Conservation (phyloP, 2,797 vertebrate genomes). For the Notolepis coatsorum region DNA sequence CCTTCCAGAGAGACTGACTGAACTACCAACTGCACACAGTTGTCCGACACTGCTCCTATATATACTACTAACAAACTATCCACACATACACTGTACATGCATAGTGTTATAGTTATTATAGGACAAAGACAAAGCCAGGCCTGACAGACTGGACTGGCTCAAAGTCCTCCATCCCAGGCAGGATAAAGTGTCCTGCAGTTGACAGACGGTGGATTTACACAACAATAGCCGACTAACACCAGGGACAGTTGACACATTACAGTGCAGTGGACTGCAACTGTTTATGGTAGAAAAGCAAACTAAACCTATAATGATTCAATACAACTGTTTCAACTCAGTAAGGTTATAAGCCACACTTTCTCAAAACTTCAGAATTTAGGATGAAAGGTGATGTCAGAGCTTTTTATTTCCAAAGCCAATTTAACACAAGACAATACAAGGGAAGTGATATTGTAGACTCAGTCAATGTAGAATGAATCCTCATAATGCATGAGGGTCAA, state of each 20-base stretch:
- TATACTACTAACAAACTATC: too few species aligned
- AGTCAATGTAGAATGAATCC: too few species aligned
- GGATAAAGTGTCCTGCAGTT: slow-evolving; percentile 50
- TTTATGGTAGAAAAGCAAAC: slow-evolving; percentile 24
- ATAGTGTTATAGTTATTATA: too few species aligned
- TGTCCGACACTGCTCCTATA: slow-evolving; percentile 45
- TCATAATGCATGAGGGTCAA: too few species aligned
- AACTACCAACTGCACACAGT: slow-evolving; percentile 41
- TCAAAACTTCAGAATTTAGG: too few species aligned
- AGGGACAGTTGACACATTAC: slow-evolving; percentile 56
- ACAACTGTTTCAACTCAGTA: not conserved
- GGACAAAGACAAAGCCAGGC: slow-evolving; percentile 5
- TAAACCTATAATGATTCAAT: not conserved
- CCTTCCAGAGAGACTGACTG: slow-evolving; percentile 5
- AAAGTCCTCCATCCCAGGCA: slow-evolving; percentile 29
- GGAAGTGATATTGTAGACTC: too few species aligned
- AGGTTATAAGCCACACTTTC: too few species aligned
- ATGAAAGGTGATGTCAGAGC: too few species aligned
- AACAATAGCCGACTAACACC: slow-evolving; percentile 57
- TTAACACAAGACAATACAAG: too few species aligned
- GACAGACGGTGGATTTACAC: slow-evolving; percentile 52
- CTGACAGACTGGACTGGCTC: slow-evolving; percentile 31
- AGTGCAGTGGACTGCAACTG: slow-evolving; percentile 16
- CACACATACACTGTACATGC: slow-evolving; percentile 10
- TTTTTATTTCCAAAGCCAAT: too few species aligned